Evolutionary conservation across 2,113 vertebrate genomes (phyloP).

Genomic region (Dendropsophus ebraccatus): DNA sequence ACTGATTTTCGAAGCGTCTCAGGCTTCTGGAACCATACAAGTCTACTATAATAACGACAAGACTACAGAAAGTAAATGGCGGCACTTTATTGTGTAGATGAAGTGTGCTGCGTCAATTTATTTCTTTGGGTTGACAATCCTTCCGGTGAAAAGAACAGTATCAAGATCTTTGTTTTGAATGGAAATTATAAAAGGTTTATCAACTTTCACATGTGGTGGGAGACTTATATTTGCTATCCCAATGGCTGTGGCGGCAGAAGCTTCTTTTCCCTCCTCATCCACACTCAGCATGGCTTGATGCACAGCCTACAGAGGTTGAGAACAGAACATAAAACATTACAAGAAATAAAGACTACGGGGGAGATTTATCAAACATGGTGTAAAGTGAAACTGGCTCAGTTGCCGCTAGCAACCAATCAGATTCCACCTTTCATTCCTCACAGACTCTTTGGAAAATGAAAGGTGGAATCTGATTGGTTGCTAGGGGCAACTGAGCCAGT

Average conservation of each 20-base stretch:
- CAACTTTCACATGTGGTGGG: constrained; percentile 66
- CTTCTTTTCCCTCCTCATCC: constrained; percentile 79
- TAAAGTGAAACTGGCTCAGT: too few relatives aligned
- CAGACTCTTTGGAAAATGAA: too few relatives aligned
- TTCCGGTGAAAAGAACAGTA: constrained; percentile 84
- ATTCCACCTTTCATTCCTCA: too few relatives aligned
- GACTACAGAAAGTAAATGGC: background rate
- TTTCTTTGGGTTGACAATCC: constrained; percentile 75
- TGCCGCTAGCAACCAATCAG: too few relatives aligned
- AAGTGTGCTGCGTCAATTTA: background rate
- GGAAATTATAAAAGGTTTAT: constrained; percentile 80
- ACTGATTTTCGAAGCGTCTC: too few relatives aligned
- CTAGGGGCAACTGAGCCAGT: too few relatives aligned
- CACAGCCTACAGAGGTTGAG: constrained; percentile 71
- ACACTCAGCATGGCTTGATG: constrained; percentile 82
- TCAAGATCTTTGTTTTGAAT: constrained; percentile 77
- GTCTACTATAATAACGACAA: too few relatives aligned
- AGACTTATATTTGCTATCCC: constrained; percentile 61
- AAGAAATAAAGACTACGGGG: too few relatives aligned
- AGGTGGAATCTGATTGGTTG: too few relatives aligned
- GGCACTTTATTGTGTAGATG: background rate
- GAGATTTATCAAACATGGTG: too few relatives aligned
- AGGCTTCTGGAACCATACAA: too few relatives aligned
- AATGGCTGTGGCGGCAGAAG: constrained; percentile 61
- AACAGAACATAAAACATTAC: background rate